Base-by-base conservation (phyloP, 2,797 vertebrate species). In the Poeciliopsis paucimaculata region DNA sequence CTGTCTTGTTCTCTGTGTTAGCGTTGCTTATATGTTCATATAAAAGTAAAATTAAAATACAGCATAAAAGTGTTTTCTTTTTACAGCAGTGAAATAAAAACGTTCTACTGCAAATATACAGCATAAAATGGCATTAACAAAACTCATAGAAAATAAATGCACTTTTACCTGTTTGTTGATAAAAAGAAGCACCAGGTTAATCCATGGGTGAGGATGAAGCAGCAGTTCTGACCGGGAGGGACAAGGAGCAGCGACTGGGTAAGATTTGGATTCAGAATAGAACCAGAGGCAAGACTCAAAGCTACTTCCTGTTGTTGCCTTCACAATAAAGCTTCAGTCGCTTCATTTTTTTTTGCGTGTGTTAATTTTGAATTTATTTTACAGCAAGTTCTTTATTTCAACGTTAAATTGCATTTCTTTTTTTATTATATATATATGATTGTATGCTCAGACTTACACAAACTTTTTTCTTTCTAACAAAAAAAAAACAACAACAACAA, bases 241-340 rank as follows among this genome's bases (percentile, higher is more conserved):
- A 51, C 47, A 15, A 20, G 36, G 11, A 39, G 2, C 20, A 26
- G 10, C 39, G 49, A 73, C 72, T 23, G 72, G 26, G 23, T 23
- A 8, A 51, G 11, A 26, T 36, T 23, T 66, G 64, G 31, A 49
- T 53, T 11, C 34, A 39, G 31, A 34, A 36, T 31, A 3, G 10
- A 39, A 45, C 31, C 28, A 72, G 15, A 20, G 46, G 20, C 34
- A 39, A 53, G 72, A 36, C 43, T 34, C 16, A 34, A 18, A 47
- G 43, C 43, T 15, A 45, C 68, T 77, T 77, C 76, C 76, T 57
- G 39, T 55, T 77, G 39, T 20, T 34, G 36, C 66, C n/a, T 72
- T 71, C 76, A 45, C 16, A 71, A 77, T 77, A 71, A 72, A 55
- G 18, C 11, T 34, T 16, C 9, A 5, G 20, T 11, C 11, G 0